Percentiles rank a stretch among this genome's conserved stretches.
Evolutionary conservation across 2,888 invertebrate species (phyloP).

Genomic region (Hesperia comma): DNA sequence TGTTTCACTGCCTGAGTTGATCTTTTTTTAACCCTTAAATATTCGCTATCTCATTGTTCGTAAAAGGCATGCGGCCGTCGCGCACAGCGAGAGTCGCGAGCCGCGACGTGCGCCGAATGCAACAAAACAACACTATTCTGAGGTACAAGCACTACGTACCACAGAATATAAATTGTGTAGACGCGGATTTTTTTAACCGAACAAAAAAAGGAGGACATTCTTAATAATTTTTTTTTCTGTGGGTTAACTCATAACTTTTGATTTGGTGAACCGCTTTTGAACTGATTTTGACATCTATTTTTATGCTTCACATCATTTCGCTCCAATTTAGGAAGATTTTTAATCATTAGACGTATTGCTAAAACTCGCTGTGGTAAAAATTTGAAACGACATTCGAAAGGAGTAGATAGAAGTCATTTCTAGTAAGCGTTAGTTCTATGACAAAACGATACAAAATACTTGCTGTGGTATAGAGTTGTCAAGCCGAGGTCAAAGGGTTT

Average conservation of each 20-base stretch:
- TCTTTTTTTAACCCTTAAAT: background rate
- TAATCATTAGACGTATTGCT: too few relatives aligned
- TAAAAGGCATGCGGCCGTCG: constrained; percentile 14
- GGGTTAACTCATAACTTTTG: too few relatives aligned
- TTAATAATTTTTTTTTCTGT: too few relatives aligned
- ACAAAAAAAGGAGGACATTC: too few relatives aligned
- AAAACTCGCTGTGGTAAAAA: too few relatives aligned
- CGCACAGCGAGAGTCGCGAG: background rate
- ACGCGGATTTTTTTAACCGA: background rate
- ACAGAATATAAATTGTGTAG: constrained; percentile 2
- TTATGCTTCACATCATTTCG: too few relatives aligned
- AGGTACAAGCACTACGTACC: background rate
- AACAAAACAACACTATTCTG: constrained; percentile 7
- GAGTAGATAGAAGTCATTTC: background rate
- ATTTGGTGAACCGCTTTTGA: too few relatives aligned
- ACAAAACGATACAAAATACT: constrained; percentile 19
- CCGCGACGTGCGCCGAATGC: constrained; percentile 20
- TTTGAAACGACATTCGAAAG: background rate
- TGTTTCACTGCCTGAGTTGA: background rate
- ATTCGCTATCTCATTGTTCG: constrained; percentile 18
- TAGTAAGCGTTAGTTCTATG: background rate
- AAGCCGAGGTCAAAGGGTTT: constrained; percentile 18
- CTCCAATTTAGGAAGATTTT: too few relatives aligned
- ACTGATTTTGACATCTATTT: too few relatives aligned
- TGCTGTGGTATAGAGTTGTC: constrained; percentile 24